Conservation (phyloP, 2,888 invertebrate genomes). For the Ophraella communa region DNA sequence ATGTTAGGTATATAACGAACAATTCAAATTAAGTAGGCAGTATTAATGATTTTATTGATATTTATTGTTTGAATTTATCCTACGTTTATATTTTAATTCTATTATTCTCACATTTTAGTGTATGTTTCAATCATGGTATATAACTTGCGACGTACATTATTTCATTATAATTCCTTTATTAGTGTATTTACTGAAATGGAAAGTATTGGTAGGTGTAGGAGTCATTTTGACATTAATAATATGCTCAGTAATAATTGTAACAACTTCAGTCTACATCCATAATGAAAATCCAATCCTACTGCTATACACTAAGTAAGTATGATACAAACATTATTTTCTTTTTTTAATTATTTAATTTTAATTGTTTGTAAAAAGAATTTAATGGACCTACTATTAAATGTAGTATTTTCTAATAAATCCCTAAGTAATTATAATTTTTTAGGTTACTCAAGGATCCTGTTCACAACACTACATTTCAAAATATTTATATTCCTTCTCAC, state of each 20-base stretch:
- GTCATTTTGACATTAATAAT: constrained; percentile 34
- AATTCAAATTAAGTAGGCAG: too few relatives aligned
- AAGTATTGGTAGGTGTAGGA: constrained; percentile 39
- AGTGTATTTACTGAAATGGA: constrained; percentile 44
- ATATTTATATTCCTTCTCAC: constrained; percentile 50
- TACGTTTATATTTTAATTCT: neutral
- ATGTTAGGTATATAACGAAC: too few relatives aligned
- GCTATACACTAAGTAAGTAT: constrained; percentile 48
- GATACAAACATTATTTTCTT: neutral
- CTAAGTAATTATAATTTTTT: constrained; percentile 19
- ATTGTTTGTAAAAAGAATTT: too few relatives aligned
- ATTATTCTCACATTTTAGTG: constrained; percentile 56
- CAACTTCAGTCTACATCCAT: constrained; percentile 44
- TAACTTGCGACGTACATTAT: constrained; percentile 53
- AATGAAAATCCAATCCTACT: constrained; percentile 48
- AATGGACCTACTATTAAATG: neutral
- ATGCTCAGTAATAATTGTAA: constrained; percentile 42
- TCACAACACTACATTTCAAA: constrained; percentile 43
- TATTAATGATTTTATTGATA: too few relatives aligned
- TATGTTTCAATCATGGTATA: constrained; percentile 65
- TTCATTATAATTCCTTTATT: constrained; percentile 43
- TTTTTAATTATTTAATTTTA: neutral
- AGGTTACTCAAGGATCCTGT: constrained; percentile 49
- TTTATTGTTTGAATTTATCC: too few relatives aligned
- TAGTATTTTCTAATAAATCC: too few relatives aligned